These are phyloP conservation scores for Aleiodes alternator DNA, from an alignment of 2,888 invertebrate genomes.

Conservation along the genomic window DNA sequence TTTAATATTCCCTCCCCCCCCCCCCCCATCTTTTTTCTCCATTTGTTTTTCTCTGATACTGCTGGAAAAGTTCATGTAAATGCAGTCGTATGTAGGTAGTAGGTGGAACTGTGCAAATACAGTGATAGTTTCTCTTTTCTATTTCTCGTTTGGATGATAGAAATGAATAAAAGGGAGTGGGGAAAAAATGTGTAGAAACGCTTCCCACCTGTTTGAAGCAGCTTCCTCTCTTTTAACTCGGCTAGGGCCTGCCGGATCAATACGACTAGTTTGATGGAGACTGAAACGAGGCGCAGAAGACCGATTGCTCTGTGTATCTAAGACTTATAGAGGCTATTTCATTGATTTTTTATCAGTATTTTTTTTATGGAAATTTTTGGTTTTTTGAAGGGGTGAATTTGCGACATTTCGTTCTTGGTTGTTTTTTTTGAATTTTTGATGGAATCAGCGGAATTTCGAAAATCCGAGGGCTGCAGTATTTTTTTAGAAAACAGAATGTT, in stretches of 20 bases:
- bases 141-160: slow-evolving; percentile 4
- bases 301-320: not conserved
- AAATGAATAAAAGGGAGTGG: slow-evolving; percentile 31
- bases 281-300: slow-evolving; percentile 34
- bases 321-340: not conserved
- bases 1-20: not conserved
- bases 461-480: too few species aligned
- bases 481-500: too few species aligned
- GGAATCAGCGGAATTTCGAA: too few species aligned
- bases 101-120: not conserved
- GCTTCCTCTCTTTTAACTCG: slow-evolving; percentile 1
- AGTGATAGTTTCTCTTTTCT: not conserved
- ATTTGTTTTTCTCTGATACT: slow-evolving; percentile 2
- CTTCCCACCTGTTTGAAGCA: slow-evolving; percentile 17
- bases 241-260: slow-evolving; percentile 52
- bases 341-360: too few species aligned
- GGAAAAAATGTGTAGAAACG: slow-evolving; percentile 35
- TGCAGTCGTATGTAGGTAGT: not conserved
- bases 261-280: slow-evolving; percentile 57
- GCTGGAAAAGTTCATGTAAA: not conserved
- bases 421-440: too few species aligned
- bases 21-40: not conserved
- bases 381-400: too few species aligned
- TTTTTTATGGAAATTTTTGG: too few species aligned
- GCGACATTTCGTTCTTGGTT: too few species aligned